Evolutionary conservation across 2,113 vertebrate species (phyloP), one percentile per base, ranked within the genome.

Genomic region (Piprites chloris): DNA sequence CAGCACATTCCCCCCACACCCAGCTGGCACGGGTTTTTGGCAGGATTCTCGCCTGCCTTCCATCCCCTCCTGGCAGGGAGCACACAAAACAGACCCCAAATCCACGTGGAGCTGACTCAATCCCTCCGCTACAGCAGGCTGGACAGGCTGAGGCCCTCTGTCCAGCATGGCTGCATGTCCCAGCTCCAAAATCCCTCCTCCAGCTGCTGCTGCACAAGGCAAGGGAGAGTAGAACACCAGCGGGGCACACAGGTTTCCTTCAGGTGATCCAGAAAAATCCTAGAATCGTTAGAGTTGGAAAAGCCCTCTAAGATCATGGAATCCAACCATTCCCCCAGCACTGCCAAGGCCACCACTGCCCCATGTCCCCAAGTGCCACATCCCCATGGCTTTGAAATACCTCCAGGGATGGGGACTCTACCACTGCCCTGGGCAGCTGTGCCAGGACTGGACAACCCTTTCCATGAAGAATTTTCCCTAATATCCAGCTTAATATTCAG

Each of bases 181-280:
- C 58, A 56, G 75, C 41, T 56, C 49, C 72, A 88, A 56, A 1
- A 72, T 32, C 30, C 58, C 49, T 79, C 35, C 75, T 63, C n/a
- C 9, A 52, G 50, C 50, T 71, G 41, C 47, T 79, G 24, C 66
- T 71, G 49, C 49, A 63, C 47, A 49, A 42, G 30, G 11, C 16
- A 32, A 35, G 20, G 65, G n/a, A 72, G 26, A 49, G 41, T 1
- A 4, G 35, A 79, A 56, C 35, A 5, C 35, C 62, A 49, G 39
- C 0, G 0, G 23, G 24, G 16, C 41, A 63, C 47, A 63, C 3
- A 11, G 11, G 5, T 6, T 41, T 26, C 41, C 49, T 41, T 56
- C 12, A 35, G 41, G 20, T 14, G 26, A 72, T 32, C 30, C 66
- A 79, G 41, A 30, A 32, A 56, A 63, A 49, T 10, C 6, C 47